Conservation (phyloP, 2,888 invertebrate genomes). For the Unio pictorum region DNA sequence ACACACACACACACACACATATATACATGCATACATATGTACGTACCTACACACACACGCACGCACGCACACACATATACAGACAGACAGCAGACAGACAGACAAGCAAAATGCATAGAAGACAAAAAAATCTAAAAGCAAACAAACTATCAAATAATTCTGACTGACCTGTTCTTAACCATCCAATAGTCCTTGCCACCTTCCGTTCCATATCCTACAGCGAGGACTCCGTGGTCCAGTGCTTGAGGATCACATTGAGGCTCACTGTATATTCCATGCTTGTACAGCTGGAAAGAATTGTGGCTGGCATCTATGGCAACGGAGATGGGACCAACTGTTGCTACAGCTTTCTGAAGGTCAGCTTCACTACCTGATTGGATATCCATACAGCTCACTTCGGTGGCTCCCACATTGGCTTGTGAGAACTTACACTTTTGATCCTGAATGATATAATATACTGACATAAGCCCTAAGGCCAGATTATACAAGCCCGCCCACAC, state of each 20-base stretch:
- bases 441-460: conserved; percentile 28
- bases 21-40: no score
- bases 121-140: background rate
- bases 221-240: conserved; percentile 89
- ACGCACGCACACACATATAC: no score
- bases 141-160: conserved; percentile 1
- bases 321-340: conserved; percentile 86
- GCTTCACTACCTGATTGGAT: conserved; percentile 78
- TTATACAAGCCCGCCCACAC: no score
- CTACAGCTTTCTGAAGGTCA: conserved; percentile 83
- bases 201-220: conserved; percentile 84
- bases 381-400: conserved; percentile 40
- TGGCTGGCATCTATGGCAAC: conserved; percentile 89
- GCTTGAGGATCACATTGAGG: conserved; percentile 82
- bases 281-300: conserved; percentile 76
- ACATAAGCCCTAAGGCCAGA: background rate
- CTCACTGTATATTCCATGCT: conserved; percentile 80
- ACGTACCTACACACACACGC: no score
- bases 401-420: conserved; percentile 35
- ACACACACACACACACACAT: no score
- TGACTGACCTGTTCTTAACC: conserved; percentile 82
- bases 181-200: conserved; percentile 83
- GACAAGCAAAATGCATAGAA: no score
- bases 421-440: conserved; percentile 60
- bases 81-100: no score